These are phyloP conservation scores for Leucosticte australis DNA, from an alignment of 2,113 vertebrate genomes.

Conservation along the genomic window DNA sequence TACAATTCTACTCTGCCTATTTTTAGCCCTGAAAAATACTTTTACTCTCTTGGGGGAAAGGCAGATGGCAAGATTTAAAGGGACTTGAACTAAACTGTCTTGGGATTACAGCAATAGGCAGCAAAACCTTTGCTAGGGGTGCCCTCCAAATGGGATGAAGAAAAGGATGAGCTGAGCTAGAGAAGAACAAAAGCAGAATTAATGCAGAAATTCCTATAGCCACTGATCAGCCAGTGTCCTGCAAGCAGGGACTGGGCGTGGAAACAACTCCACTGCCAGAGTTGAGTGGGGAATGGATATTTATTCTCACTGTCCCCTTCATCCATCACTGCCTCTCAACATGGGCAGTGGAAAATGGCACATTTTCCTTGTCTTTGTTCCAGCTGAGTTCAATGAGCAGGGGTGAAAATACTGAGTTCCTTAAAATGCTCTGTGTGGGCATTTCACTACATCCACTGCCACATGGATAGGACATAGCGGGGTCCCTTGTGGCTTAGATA, in stretches of 20 bases:
- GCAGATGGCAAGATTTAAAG: not conserved
- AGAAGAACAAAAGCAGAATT: not conserved
- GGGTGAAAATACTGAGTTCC: not conserved
- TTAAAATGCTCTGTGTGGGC: not conserved
- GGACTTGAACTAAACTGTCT: not conserved
- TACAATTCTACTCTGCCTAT: not conserved
- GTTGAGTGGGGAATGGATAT: not conserved
- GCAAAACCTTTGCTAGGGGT: not conserved
- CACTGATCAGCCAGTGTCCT: not conserved
- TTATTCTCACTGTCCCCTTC: not conserved
- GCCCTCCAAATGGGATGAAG: not conserved
- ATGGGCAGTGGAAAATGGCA: not conserved
- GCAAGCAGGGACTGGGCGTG: not conserved
- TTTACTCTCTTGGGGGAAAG: not conserved
- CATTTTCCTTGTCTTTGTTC: not conserved
- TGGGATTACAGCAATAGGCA: accelerated
- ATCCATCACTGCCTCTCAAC: not conserved
- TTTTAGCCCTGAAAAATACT: not conserved
- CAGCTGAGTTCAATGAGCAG: not conserved
- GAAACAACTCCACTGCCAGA: not conserved
- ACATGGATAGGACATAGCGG: not conserved
- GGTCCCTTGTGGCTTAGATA: not conserved
- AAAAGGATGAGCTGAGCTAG: not conserved
- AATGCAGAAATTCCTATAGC: not conserved
- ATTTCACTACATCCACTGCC: not conserved